A percentile compares a stretch with the other conserved stretches of the same genome.
phyloP scores from a whole-genome alignment of 2,888 invertebrate genomes.

The Adela reaumurella region DNA sequence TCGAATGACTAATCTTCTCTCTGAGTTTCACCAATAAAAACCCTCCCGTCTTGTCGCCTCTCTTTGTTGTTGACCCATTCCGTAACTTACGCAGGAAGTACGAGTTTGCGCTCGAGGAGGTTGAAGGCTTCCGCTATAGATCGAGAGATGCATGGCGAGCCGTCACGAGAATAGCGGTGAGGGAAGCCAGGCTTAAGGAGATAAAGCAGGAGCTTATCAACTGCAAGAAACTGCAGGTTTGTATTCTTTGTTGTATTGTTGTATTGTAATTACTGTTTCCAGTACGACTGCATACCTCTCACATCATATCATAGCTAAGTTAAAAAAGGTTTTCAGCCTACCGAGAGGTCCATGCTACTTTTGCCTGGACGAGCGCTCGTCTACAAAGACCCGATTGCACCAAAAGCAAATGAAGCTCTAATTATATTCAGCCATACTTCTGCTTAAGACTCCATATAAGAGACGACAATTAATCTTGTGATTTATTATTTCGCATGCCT shows the following conservation, averaged over 20 bases:
- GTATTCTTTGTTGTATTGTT: conserved; percentile 1
- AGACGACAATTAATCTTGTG: no score
- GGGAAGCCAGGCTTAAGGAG: conserved; percentile 93
- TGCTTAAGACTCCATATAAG: no score
- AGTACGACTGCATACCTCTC: background rate
- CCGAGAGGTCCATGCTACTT: no score
- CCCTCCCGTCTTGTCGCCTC: background rate
- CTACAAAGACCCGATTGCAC: no score
- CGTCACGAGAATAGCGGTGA: conserved; percentile 88
- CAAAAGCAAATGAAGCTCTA: no score
- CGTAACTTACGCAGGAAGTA: conserved; percentile 65
- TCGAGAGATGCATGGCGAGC: conserved; percentile 94
- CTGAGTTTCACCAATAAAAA: conserved; percentile 26
- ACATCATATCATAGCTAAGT: no score
- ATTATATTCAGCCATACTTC: no score
- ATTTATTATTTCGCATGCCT: no score
- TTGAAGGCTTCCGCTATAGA: conserved; percentile 93
- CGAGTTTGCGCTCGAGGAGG: conserved; percentile 91
- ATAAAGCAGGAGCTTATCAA: conserved; percentile 92
- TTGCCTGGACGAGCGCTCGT: no score
- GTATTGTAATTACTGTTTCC: conserved; percentile 7
- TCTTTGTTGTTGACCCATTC: background rate
- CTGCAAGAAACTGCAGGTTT: conserved; percentile 82
- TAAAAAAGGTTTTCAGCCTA: no score
- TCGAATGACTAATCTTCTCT: conserved; percentile 37